Conservation (phyloP, 2,797 vertebrate genomes). For the Pteronotus mesoamericanus region DNA sequence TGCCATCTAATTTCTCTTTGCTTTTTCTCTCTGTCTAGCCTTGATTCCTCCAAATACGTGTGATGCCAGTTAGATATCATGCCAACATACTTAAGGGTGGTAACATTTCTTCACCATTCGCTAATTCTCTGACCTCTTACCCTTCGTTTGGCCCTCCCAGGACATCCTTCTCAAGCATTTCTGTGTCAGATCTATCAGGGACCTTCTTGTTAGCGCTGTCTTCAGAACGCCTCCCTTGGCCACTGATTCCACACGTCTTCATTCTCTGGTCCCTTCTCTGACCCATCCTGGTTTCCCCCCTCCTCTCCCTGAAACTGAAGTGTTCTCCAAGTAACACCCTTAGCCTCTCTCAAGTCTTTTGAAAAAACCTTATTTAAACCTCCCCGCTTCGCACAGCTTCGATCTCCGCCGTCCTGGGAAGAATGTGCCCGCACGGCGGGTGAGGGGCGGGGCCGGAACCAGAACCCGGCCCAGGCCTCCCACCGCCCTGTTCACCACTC, state of each 20-base stretch:
- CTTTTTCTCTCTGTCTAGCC: no score
- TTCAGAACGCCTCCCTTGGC: background rate
- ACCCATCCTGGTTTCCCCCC: background rate
- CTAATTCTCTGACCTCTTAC: no score
- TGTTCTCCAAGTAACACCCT: background rate
- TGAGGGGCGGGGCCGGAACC: background rate
- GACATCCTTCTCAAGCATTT: background rate
- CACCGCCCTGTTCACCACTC: fast-evolving
- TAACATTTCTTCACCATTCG: background rate
- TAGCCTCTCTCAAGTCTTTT: background rate
- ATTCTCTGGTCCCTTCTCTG: background rate
- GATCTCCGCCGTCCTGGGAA: fast-evolving
- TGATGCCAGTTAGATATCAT: background rate
- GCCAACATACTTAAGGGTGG: background rate
- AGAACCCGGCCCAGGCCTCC: background rate
- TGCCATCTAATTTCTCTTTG: background rate
- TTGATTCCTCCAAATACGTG: background rate
- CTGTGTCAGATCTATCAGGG: background rate
- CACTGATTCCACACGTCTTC: background rate
- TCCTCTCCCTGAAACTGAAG: background rate
- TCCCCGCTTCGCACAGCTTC: background rate
- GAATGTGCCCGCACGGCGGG: fast-evolving
- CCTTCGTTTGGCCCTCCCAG: background rate
- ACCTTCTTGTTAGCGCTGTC: background rate
- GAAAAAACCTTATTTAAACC: background rate